Evolutionary conservation across 2,797 vertebrate genomes (phyloP).

Genomic region (Lophius americanus): DNA sequence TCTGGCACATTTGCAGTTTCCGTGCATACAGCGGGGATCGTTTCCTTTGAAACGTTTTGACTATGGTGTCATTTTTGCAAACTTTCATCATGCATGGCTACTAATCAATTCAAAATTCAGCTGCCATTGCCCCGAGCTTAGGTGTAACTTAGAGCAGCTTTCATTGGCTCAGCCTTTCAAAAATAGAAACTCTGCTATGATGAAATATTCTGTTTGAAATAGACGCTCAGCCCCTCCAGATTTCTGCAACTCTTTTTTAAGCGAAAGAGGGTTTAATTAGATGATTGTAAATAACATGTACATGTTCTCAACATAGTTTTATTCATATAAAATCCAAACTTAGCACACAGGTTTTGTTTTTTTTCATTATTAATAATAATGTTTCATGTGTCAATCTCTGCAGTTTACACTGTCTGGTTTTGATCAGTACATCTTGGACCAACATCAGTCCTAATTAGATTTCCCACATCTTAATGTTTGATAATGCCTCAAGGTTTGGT

Average conservation of each 20-base stretch:
- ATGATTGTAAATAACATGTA: slow-evolving; percentile 34
- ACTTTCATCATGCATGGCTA: slow-evolving; percentile 73
- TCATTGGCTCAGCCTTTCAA: slow-evolving; percentile 69
- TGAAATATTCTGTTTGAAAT: slow-evolving; percentile 63
- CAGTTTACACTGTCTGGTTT: slow-evolving; percentile 61
- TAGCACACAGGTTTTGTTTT: slow-evolving; percentile 9
- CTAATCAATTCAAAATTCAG: slow-evolving; percentile 77
- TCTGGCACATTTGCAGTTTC: slow-evolving; percentile 68
- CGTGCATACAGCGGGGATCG: slow-evolving; percentile 63
- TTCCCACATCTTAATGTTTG: slow-evolving; percentile 75
- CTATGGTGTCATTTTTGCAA: slow-evolving; percentile 74
- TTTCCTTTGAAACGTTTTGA: slow-evolving; percentile 75
- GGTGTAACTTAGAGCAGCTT: slow-evolving; percentile 70
- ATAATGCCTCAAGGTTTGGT: slow-evolving; percentile 69
- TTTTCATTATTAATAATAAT: slow-evolving; percentile 19
- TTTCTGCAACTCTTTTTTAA: slow-evolving; percentile 30
- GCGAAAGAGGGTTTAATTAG: not conserved
- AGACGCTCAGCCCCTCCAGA: slow-evolving; percentile 47
- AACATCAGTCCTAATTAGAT: slow-evolving; percentile 75
- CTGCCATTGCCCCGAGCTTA: slow-evolving; percentile 61
- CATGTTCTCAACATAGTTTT: slow-evolving; percentile 12
- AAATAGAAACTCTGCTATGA: slow-evolving; percentile 66
- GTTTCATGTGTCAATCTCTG: slow-evolving; percentile 43
- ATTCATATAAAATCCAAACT: slow-evolving; percentile 19
- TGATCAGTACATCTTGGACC: slow-evolving; percentile 63